Base-by-base conservation (phyloP, 2,797 vertebrate species). In the Momotus momota region DNA sequence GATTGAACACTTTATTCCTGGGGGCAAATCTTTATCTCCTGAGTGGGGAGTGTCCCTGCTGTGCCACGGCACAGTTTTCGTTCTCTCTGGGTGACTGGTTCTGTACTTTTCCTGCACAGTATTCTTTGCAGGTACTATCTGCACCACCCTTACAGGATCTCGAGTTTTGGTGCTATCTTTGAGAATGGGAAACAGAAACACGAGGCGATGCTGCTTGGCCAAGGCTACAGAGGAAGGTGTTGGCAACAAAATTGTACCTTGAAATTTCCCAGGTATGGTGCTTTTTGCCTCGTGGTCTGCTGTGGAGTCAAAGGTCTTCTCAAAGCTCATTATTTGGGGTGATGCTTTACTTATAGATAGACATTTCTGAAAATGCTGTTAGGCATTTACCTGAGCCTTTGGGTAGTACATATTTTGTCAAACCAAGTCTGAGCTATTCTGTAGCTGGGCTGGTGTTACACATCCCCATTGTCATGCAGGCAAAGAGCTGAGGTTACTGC, bases 151-250 rank as follows among this genome's bases (percentile, higher is more conserved):
- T 45, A 29, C 8, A 77, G 65, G 12, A 52, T 20, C 48, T 84
- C 0, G 0, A 26, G 26, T 74, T 70, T 26, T 45, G 16, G 14
- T 46, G 14, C 41, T 66, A 5, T 33, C 14, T 21, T 61, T 41
- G 10, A 62, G 64, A 62, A 51, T 0, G 20, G 35, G 45, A 61
- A 67, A 40, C 6, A 23, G 62, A 81, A 86, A 33, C 29, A 10
- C 1, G 14, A 67, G 27, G 48, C 61, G 78, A 64, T 49, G 55
- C 16, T 9, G 11, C 67, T 52, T 84, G 70, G 23, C 25, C 71
- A 38, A 49, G 5, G 60, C 51, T 75, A 22, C 29, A 7, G 41
- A 45, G 22, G 73, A 72, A 66, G 31, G 21, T 46, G 58, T 25
- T 64, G 69, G 31, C 38, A 49, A 35, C n/a, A 62, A 49, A 88